These are phyloP conservation scores for Bubo blakistoni DNA, from an alignment of 2,113 vertebrate species.

Conservation along the genomic window DNA sequence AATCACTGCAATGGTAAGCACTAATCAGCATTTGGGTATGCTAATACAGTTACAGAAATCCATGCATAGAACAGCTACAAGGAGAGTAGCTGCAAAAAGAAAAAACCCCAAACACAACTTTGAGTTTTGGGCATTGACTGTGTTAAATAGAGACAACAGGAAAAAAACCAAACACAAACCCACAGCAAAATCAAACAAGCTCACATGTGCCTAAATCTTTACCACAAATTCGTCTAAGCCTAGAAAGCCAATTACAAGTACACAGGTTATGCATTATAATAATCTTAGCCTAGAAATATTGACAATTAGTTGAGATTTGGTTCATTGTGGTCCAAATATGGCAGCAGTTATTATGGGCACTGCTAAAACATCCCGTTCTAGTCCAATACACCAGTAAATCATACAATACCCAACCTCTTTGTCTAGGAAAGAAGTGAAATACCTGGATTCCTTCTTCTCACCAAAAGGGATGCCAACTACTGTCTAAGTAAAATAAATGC, in stretches of 20 bases:
- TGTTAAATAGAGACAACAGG: neutral
- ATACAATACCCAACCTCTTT: neutral
- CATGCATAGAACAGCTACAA: neutral
- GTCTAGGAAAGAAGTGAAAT: neutral
- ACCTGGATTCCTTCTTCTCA: neutral
- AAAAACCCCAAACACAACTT: neutral
- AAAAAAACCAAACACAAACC: fast-evolving
- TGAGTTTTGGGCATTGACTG: neutral
- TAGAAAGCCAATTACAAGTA: neutral
- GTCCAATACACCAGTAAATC: fast-evolving
- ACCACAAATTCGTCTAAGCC: neutral
- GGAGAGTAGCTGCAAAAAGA: neutral
- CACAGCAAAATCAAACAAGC: neutral
- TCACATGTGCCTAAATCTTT: neutral
- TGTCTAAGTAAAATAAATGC: neutral
- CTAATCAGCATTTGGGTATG: slow-evolving; percentile 2
- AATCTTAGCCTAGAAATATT: neutral
- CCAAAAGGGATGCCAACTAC: neutral
- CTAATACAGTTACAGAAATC: neutral
- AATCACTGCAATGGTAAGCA: neutral
- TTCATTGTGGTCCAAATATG: neutral
- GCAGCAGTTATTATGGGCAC: neutral
- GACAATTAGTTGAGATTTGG: neutral
- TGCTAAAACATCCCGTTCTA: neutral
- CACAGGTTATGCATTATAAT: neutral